phyloP scores from a whole-genome alignment of 2,113 vertebrate species.

The Siniperca chuatsi region DNA sequence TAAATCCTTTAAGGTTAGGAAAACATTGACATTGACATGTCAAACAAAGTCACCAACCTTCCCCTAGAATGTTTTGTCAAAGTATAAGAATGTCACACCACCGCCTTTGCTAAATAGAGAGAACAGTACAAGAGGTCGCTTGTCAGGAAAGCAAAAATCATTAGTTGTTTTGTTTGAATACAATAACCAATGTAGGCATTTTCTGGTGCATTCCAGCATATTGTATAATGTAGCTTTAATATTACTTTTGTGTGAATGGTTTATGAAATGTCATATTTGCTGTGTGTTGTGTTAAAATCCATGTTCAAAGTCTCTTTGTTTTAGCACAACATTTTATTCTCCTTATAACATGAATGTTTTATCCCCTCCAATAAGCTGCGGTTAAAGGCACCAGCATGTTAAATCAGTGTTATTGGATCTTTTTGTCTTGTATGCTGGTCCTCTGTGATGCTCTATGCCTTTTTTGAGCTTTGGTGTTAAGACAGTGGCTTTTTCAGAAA shows the following conservation, averaged over 20 bases:
- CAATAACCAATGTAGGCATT: not conserved
- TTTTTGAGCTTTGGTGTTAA: conserved; percentile 40
- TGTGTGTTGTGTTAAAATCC: not conserved
- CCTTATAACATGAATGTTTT: not conserved
- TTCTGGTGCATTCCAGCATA: not conserved
- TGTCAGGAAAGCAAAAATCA: not conserved
- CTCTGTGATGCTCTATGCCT: conserved; percentile 37
- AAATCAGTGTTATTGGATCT: conserved; percentile 19
- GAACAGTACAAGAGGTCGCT: not conserved
- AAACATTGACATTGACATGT: not conserved
- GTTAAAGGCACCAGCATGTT: conserved; percentile 21
- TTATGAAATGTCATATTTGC: not conserved
- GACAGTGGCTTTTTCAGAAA: conserved; percentile 35
- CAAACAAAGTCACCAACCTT: not conserved
- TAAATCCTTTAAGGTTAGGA: not conserved
- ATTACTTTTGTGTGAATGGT: not conserved
- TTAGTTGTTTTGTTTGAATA: not conserved
- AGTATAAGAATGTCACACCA: not conserved
- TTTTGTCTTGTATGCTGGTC: conserved; percentile 27
- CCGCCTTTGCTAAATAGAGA: not conserved
- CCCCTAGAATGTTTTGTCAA: conserved; percentile 1
- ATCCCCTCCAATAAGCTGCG: not conserved
- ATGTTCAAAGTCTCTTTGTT: conserved; percentile 9
- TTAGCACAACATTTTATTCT: conserved; percentile 5
- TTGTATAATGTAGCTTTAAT: not conserved